A percentile compares a stretch with the other conserved stretches of the same genome.
Evolutionary conservation across 2,113 vertebrate species (phyloP).

Genomic region (Pteropus alecto): DNA sequence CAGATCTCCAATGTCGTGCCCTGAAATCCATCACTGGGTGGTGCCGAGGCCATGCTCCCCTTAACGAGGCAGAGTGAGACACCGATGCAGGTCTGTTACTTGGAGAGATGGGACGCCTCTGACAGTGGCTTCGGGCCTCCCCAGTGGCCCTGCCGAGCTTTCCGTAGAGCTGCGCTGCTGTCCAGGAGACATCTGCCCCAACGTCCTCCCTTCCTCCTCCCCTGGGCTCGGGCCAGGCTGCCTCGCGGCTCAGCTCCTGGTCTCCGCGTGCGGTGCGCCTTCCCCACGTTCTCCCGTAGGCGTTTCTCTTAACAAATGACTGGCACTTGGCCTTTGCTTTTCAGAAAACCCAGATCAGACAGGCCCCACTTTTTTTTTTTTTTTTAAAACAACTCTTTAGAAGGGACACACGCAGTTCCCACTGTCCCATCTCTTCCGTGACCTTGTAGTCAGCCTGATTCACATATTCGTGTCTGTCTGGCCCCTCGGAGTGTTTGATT

Average conservation of each 20-base stretch:
- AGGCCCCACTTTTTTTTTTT: not conserved
- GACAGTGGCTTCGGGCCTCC: not conserved
- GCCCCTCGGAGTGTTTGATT: not conserved
- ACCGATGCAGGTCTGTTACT: not conserved
- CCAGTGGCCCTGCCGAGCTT: not conserved
- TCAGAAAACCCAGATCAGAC: not conserved
- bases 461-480: not conserved
- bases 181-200: not conserved
- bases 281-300: not conserved
- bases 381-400: not conserved
- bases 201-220: not conserved
- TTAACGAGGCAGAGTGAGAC: not conserved
- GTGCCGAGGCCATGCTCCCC: not conserved
- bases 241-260: rapidly evolving
- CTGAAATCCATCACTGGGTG: not conserved
- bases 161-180: not conserved
- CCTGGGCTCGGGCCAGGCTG: not conserved
- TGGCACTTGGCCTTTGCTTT: not conserved
- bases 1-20: too few relatives aligned
- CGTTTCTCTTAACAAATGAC: not conserved
- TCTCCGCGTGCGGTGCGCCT: not conserved
- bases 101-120: not conserved
- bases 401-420: too few relatives aligned
- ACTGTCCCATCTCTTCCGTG: not conserved
- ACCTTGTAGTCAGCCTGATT: not conserved